These are phyloP conservation scores for Cottus gobio DNA, from an alignment of 2,113 vertebrate genomes.

Conservation along the genomic window DNA sequence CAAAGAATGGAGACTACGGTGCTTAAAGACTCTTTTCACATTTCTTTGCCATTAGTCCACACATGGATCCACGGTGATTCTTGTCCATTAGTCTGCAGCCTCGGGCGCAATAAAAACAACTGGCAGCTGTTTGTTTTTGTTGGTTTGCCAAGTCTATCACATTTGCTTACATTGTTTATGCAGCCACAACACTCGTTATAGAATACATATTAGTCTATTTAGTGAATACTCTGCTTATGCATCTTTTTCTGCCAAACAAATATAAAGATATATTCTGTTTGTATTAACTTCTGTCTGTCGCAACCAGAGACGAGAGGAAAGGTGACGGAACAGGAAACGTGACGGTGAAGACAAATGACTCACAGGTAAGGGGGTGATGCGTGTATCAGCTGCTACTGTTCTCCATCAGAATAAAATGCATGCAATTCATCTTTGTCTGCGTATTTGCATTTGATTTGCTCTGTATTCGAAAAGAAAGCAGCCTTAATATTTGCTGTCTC, in stretches of 20 bases:
- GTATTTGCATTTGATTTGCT: conserved; percentile 10
- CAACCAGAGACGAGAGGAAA: conserved; percentile 35
- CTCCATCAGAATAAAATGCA: neutral
- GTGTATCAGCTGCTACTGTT: neutral
- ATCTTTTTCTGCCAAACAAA: conserved; percentile 32
- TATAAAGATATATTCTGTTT: conserved; percentile 10
- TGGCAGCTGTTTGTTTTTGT: conserved; percentile 50
- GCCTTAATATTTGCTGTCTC: neutral
- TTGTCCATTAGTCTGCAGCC: conserved; percentile 44
- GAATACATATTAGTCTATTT: conserved; percentile 27
- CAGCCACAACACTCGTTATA: conserved; percentile 21
- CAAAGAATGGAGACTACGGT: conserved; percentile 35
- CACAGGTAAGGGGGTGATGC: conserved; percentile 38
- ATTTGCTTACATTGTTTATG: conserved; percentile 45
- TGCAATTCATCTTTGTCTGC: neutral
- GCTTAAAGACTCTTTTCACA: conserved; percentile 48
- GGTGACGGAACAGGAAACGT: neutral
- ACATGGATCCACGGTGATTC: conserved; percentile 28
- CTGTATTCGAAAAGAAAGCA: neutral
- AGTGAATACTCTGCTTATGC: conserved; percentile 9
- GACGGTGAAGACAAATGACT: conserved; percentile 19
- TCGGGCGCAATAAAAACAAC: conserved; percentile 22
- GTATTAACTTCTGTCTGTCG: conserved; percentile 21
- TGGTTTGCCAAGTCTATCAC: conserved; percentile 47
- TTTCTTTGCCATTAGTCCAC: conserved; percentile 37